Conservation (phyloP, 2,888 invertebrate genomes). For the Camptogramma bilineatum region DNA sequence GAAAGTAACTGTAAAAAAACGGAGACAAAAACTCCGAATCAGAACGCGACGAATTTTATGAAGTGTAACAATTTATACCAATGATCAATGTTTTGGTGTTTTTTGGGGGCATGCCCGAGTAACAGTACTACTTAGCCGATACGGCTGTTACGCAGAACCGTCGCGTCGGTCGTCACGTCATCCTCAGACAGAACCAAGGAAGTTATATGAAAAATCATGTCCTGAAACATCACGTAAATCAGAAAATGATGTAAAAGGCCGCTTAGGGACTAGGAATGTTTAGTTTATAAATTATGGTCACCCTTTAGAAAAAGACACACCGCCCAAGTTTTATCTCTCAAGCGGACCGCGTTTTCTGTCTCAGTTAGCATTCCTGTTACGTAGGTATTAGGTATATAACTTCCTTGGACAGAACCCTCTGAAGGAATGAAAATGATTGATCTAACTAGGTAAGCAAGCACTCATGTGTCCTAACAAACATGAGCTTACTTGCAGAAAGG, state of each 20-base stretch:
- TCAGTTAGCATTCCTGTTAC: too few species aligned
- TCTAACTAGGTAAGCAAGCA: conserved; percentile 15
- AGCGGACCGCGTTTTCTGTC: too few species aligned
- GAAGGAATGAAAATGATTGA: conserved; percentile 20
- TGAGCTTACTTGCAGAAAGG: too few species aligned
- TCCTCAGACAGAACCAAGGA: too few species aligned
- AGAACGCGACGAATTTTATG: conserved; percentile 37
- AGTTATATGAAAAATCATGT: too few species aligned
- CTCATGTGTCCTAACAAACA: conserved; percentile 1
- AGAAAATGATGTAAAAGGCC: too few species aligned
- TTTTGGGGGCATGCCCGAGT: conserved; percentile 53
- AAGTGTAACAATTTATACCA: conserved; percentile 46
- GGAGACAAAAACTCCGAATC: conserved; percentile 15
- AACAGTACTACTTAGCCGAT: conserved; percentile 45
- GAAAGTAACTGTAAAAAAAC: conserved; percentile 31
- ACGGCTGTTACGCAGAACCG: conserved; percentile 22
- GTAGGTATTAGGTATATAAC: too few species aligned
- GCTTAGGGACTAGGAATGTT: too few species aligned
- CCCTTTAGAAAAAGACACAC: too few species aligned
- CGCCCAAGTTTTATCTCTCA: too few species aligned
- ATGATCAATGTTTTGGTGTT: conserved; percentile 48
- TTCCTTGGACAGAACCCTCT: conserved; percentile 22
- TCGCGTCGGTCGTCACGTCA: conserved; percentile 16
- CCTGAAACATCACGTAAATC: too few species aligned
- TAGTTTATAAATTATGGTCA: too few species aligned